Percentiles rank a stretch among this genome's conserved stretches.
These are phyloP conservation scores for Sula dactylatra DNA, from an alignment of 2,113 vertebrate genomes.

Conservation along the genomic window DNA sequence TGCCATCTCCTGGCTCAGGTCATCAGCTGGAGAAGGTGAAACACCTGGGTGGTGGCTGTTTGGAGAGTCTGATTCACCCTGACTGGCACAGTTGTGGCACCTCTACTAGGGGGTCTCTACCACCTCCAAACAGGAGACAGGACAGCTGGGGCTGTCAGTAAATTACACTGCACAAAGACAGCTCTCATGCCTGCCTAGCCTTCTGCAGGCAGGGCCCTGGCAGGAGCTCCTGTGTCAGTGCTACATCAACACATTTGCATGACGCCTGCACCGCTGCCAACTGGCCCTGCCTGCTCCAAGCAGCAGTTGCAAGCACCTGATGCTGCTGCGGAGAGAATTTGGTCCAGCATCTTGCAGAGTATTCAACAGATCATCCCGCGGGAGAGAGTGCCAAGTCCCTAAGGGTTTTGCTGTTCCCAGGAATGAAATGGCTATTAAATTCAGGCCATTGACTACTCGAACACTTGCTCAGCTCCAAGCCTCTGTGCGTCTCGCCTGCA, in stretches of 20 bases:
- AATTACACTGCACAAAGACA: not conserved
- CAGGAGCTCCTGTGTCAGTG: not conserved
- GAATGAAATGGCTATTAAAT: not conserved
- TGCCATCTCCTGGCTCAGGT: not conserved
- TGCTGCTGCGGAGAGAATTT: not conserved
- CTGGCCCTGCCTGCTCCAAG: not conserved
- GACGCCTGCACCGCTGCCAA: not conserved
- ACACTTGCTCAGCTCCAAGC: not conserved
- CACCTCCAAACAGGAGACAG: not conserved
- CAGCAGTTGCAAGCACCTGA: not conserved
- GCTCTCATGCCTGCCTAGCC: not conserved
- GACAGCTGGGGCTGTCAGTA: constrained; percentile 45
- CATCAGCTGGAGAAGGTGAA: not conserved
- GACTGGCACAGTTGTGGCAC: not conserved
- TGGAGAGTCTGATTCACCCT: not conserved
- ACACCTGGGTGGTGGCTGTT: not conserved
- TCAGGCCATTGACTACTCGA: not conserved
- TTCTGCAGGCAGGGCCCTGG: not conserved
- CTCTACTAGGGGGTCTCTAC: not conserved
- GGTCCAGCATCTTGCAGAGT: not conserved
- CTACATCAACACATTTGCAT: constrained; percentile 10
- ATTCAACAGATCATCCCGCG: not conserved
- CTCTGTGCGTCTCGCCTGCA: not conserved
- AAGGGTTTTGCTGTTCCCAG: not conserved
- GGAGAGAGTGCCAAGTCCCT: not conserved